Conservation (phyloP, 2,113 vertebrate genomes). For the Drymodes brunneopygia region DNA sequence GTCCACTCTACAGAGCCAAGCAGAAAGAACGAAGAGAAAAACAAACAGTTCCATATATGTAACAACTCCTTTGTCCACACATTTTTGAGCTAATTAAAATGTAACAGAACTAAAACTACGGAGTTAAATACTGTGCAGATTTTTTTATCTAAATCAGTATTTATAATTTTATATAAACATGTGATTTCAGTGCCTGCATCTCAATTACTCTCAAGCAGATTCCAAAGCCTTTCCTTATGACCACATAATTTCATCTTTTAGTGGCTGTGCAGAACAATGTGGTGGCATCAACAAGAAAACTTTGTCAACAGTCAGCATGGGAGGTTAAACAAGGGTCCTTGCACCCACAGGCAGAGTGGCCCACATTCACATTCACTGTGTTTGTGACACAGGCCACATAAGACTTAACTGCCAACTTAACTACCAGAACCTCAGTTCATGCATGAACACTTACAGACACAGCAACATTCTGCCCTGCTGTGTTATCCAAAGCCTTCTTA, state of each 20-base stretch:
- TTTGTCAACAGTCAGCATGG: background rate
- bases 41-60: background rate
- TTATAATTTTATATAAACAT: background rate
- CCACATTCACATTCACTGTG: no score
- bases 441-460: no score
- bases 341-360: accelerated
- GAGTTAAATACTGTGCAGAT: background rate
- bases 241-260: background rate
- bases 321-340: background rate
- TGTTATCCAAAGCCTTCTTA: background rate
- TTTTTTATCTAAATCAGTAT: background rate
- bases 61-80: background rate
- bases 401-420: background rate
- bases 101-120: background rate
- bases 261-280: background rate
- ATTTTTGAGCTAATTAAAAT: background rate
- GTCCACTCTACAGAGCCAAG: background rate
- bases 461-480: background rate
- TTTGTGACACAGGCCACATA: accelerated
- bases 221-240: background rate
- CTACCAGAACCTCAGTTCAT: background rate
- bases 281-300: background rate
- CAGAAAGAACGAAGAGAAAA: background rate
- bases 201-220: background rate
- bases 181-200: background rate